phyloP scores from a whole-genome alignment of 2,888 invertebrate species.

The Orchesellides sinensis region DNA sequence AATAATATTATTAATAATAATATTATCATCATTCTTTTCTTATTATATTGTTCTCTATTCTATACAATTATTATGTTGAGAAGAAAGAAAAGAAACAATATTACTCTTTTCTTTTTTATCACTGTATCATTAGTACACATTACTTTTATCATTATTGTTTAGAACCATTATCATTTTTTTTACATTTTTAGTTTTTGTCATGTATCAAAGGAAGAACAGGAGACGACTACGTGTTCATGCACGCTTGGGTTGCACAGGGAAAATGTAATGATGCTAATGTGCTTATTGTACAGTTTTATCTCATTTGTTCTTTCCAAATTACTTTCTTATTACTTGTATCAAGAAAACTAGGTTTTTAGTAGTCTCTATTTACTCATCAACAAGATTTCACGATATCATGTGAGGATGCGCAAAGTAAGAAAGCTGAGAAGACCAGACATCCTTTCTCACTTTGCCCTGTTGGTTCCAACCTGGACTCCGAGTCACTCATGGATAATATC shows the following conservation, averaged over 20 bases:
- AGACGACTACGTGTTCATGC: neutral
- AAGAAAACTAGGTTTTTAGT: neutral
- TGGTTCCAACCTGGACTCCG: neutral
- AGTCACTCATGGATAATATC: neutral
- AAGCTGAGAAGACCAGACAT: slow-evolving; percentile 1
- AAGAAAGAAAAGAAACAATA: slow-evolving; percentile 47
- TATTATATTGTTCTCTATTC: neutral
- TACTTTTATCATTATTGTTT: slow-evolving; percentile 37
- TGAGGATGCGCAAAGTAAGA: no score
- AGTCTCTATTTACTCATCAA: neutral
- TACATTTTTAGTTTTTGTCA: neutral
- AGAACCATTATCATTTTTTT: slow-evolving; percentile 44
- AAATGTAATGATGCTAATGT: no score
- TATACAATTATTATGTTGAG: slow-evolving; percentile 16
- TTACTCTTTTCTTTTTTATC: slow-evolving; percentile 14
- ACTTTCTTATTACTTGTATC: slow-evolving; percentile 8
- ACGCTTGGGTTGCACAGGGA: no score
- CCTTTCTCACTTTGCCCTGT: slow-evolving; percentile 43
- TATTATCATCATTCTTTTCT: slow-evolving; percentile 1
- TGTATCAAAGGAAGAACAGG: neutral
- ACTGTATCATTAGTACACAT: slow-evolving; percentile 26
- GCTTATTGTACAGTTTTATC: slow-evolving; percentile 38
- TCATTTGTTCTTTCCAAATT: slow-evolving; percentile 44
- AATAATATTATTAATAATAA: slow-evolving; percentile 37
- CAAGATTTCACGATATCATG: neutral